phyloP scores from a whole-genome alignment of 2,888 invertebrate genomes.

The Branchinecta sandiegonensis region DNA sequence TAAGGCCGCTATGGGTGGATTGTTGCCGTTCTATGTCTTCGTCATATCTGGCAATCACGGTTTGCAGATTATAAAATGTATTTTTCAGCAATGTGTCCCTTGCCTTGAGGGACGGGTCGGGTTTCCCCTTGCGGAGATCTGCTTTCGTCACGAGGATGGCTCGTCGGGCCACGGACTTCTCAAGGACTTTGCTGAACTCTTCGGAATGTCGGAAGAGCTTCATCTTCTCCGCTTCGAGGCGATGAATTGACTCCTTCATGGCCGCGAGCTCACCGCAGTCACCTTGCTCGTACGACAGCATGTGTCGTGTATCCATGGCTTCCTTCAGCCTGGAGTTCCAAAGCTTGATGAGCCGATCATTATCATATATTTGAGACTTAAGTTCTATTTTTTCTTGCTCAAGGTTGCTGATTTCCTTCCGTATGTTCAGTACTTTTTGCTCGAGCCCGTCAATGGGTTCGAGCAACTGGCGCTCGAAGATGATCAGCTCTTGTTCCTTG shows the following conservation, averaged over 20 bases:
- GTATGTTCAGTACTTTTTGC: neutral
- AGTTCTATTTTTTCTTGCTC: neutral
- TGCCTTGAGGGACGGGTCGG: neutral
- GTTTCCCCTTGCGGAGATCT: neutral
- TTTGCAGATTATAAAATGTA: neutral
- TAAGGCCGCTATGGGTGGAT: neutral
- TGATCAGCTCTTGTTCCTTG: neutral
- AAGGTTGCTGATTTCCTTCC: neutral
- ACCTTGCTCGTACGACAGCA: neutral
- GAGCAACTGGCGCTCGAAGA: neutral
- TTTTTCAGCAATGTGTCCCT: neutral
- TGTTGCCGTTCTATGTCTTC: neutral
- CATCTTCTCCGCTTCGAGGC: neutral
- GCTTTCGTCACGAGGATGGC: neutral
- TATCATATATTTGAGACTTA: neutral
- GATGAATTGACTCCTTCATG: constrained; percentile 1
- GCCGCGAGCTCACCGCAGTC: neutral
- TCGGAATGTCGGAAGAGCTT: neutral
- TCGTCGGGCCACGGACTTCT: neutral
- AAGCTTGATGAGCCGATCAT: neutral
- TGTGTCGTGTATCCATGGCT: neutral
- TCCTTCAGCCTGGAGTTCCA: neutral
- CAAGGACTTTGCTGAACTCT: constrained; percentile 7
- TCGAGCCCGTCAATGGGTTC: constrained; percentile 2
- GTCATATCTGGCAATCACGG: neutral